Conservation (phyloP, 2,113 vertebrate genomes). For the Lophura nycthemera region DNA sequence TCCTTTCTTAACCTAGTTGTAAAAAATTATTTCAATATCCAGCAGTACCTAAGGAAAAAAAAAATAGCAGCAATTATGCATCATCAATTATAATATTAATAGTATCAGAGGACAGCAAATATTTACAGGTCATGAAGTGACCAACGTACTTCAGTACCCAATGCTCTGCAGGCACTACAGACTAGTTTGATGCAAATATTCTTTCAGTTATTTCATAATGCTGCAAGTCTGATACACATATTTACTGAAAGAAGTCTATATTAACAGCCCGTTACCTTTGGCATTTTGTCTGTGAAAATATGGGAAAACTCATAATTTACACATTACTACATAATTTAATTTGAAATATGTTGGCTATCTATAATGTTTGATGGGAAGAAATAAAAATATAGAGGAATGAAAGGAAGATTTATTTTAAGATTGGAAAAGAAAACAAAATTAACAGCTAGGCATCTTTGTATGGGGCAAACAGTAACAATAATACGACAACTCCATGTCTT, state of each 20-base stretch:
- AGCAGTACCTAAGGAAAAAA: background rate
- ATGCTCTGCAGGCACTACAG: background rate
- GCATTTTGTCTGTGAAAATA: background rate
- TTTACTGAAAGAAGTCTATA: background rate
- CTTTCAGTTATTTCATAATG: background rate
- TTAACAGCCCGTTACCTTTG: background rate
- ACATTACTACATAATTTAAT: too few relatives aligned
- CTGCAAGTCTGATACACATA: background rate
- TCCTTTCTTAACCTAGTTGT: background rate
- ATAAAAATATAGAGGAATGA: background rate
- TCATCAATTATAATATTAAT: background rate
- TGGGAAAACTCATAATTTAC: background rate
- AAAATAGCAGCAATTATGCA: background rate
- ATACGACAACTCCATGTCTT: background rate
- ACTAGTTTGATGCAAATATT: background rate
- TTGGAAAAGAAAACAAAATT: background rate
- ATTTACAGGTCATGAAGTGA: background rate
- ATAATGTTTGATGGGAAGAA: background rate
- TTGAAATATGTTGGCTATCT: background rate
- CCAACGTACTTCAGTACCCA: background rate
- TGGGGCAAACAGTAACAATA: background rate
- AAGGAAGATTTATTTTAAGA: background rate
- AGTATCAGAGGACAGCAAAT: background rate
- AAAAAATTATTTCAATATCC: background rate
- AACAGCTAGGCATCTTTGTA: background rate